A percentile compares a stretch with the other conserved stretches of the same genome.
These are phyloP conservation scores for Trididemnum miniatum DNA, from an alignment of 23 tunicate genomes.

Conservation along the genomic window DNA sequence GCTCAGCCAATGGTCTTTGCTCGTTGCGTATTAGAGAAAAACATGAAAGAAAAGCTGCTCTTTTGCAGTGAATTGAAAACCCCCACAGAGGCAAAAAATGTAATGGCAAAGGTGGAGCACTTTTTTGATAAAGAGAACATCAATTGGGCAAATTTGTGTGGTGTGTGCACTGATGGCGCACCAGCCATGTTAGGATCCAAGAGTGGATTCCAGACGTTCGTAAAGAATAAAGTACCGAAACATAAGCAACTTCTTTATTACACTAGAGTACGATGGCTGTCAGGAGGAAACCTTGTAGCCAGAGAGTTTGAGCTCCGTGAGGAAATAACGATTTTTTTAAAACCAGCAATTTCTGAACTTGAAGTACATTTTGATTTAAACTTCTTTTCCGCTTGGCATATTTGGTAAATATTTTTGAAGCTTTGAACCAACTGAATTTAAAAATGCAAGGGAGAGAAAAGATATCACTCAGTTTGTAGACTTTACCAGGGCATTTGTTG, in stretches of 20 bases:
- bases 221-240: slow-evolving; percentile 18
- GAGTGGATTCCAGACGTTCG: slow-evolving; percentile 35
- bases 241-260: slow-evolving; percentile 22
- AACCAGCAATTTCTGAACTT: slow-evolving; percentile 40
- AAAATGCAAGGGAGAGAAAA: slow-evolving; percentile 29
- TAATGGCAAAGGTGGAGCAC: slow-evolving; percentile 30
- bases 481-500: slow-evolving; percentile 45
- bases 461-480: slow-evolving; percentile 31
- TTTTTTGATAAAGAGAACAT: slow-evolving; percentile 31
- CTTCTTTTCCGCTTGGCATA: slow-evolving; percentile 40
- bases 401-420: slow-evolving; percentile 40
- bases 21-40: slow-evolving; percentile 25
- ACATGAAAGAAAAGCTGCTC: slow-evolving; percentile 30
- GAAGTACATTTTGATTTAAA: slow-evolving; percentile 41
- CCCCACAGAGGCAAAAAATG: slow-evolving; percentile 33
- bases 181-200: slow-evolving; percentile 28
- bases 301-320: slow-evolving; percentile 53
- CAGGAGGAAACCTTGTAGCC: slow-evolving; percentile 38
- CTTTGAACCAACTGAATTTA: slow-evolving; percentile 46
- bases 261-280: slow-evolving; percentile 31
- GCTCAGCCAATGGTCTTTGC: slow-evolving; percentile 28
- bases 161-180: slow-evolving; percentile 35
- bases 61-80: slow-evolving; percentile 27
- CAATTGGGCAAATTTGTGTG: slow-evolving; percentile 22
- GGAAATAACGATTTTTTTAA: slow-evolving; percentile 26